These are phyloP conservation scores for Tyrophagus putrescentiae DNA, from an alignment of 1,140 invertebrate genomes.

Conservation along the genomic window DNA sequence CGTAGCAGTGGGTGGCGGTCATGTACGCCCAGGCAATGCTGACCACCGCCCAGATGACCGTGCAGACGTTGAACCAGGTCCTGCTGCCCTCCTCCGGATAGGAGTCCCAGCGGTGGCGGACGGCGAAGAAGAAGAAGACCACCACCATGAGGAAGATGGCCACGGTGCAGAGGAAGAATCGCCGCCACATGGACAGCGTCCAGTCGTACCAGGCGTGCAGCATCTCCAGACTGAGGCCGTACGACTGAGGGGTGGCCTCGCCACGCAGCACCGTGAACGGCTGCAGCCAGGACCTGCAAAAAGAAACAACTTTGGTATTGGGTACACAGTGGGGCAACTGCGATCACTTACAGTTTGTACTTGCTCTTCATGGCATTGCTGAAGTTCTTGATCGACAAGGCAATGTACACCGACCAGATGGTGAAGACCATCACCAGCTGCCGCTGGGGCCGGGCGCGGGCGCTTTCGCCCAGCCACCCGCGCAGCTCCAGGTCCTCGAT, in stretches of 20 bases:
- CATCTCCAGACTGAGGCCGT: not conserved
- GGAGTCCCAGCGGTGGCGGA: constrained; percentile 9
- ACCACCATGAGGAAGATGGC: not conserved
- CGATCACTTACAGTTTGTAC: too few relatives aligned
- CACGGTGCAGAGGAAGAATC: not conserved
- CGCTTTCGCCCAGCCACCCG: constrained; percentile 2
- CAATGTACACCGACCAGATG: constrained; percentile 14
- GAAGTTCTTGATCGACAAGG: not conserved
- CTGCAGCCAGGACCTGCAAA: constrained; percentile 3
- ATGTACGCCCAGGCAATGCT: constrained; percentile 3
- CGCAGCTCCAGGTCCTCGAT: constrained; percentile 13
- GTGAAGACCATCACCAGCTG: constrained; percentile 17
- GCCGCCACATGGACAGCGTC: constrained; percentile 6
- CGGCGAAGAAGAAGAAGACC: not conserved
- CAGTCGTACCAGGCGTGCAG: constrained; percentile 2
- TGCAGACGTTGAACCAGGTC: constrained; percentile 4
- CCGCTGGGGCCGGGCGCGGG: constrained; percentile 2
- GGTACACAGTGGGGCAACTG: too few relatives aligned
- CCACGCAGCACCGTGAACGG: constrained; percentile 12
- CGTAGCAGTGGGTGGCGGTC: not conserved
- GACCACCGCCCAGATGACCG: constrained; percentile 9
- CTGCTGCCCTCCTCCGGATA: not conserved
- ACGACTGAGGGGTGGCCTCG: not conserved
- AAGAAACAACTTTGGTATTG: too few relatives aligned
- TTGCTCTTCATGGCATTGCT: not conserved